Percentiles rank a stretch among this genome's conserved stretches.
Evolutionary conservation across 1,140 invertebrate species (phyloP).

Genomic region (Lordiphosa collinella): DNA sequence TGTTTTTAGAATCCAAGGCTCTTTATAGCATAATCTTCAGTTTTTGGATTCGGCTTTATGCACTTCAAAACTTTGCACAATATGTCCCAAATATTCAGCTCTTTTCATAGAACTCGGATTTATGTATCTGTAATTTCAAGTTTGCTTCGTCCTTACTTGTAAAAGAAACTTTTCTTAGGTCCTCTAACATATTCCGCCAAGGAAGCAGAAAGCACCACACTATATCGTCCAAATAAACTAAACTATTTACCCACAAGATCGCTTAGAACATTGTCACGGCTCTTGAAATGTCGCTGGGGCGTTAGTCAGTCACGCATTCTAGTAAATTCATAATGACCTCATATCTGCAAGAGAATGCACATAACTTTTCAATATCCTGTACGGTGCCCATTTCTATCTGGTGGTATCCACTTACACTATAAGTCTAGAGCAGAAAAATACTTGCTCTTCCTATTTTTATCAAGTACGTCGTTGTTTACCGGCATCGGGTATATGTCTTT

Average conservation of each 20-base stretch:
- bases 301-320: not conserved
- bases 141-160: not conserved
- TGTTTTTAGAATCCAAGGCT: not conserved
- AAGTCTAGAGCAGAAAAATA: not conserved
- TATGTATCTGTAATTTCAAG: not conserved
- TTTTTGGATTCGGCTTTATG: not conserved
- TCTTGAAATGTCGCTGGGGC: constrained; percentile 1
- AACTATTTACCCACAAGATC: not conserved
- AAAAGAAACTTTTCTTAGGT: not conserved
- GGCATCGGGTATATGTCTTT: no score
- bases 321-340: not conserved
- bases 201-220: not conserved
- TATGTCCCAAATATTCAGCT: not conserved
- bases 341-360: not conserved
- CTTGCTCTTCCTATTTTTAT: not conserved
- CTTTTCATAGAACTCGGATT: not conserved
- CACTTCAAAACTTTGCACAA: not conserved
- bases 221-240: not conserved
- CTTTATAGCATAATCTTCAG: not conserved
- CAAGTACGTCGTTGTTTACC: not conserved
- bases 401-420: not conserved
- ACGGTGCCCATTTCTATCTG: not conserved
- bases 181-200: not conserved
- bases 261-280: not conserved
- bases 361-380: not conserved